A percentile compares a stretch with the other conserved stretches of the same genome.
These are phyloP conservation scores for Ooceraea biroi DNA, from an alignment of 1,140 invertebrate genomes.

Conservation along the genomic window DNA sequence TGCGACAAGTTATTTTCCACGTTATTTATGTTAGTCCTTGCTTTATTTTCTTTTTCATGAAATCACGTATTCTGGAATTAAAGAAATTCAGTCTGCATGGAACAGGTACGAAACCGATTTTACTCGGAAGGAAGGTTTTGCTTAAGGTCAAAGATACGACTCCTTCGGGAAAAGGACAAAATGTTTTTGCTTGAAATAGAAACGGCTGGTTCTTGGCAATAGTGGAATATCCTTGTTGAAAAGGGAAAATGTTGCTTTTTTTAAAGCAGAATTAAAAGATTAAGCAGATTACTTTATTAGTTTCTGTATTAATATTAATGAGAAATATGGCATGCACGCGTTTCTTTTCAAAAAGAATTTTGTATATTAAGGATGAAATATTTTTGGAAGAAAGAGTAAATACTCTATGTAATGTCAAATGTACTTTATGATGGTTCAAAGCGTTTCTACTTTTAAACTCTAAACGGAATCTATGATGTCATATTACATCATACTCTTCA, in stretches of 20 bases:
- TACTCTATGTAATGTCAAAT: neutral
- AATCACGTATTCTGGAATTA: slow-evolving; percentile 23
- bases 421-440: neutral
- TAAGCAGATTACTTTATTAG: slow-evolving; percentile 6
- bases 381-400: neutral
- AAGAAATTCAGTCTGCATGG: slow-evolving; percentile 15
- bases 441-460: neutral
- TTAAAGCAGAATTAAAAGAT: slow-evolving; percentile 2
- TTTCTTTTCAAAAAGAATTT: slow-evolving; percentile 18
- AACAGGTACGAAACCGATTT: slow-evolving; percentile 28
- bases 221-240: neutral
- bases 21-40: neutral
- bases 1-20: neutral
- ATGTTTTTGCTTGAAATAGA: slow-evolving; percentile 36
- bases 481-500: slow-evolving; percentile 36
- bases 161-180: slow-evolving; percentile 24
- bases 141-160: slow-evolving; percentile 34
- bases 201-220: slow-evolving; percentile 13
- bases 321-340: neutral
- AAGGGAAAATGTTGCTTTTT: slow-evolving; percentile 1
- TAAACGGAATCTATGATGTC: neutral
- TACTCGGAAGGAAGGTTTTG: slow-evolving; percentile 22
- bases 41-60: neutral
- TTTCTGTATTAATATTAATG: neutral
- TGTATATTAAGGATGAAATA: neutral